phyloP scores from a whole-genome alignment of 2,113 vertebrate species.

The Tychaedon coryphoeus region DNA sequence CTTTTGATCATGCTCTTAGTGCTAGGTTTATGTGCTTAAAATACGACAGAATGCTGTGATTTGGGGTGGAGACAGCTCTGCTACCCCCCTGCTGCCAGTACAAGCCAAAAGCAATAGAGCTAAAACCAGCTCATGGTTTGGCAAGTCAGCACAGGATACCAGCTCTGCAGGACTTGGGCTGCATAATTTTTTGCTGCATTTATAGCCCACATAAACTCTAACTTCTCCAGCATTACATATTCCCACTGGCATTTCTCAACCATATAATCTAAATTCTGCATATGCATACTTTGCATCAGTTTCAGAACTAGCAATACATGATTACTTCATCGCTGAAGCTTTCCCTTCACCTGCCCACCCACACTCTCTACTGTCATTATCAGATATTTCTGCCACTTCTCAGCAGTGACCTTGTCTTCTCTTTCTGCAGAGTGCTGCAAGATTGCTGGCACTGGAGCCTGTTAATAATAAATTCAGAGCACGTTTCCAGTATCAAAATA shows the following conservation, averaged over 20 bases:
- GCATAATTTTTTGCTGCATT: not conserved
- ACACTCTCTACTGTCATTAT: conserved; percentile 1
- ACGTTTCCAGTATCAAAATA: not conserved
- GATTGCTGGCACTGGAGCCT: not conserved
- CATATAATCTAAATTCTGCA: not conserved
- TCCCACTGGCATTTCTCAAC: not conserved
- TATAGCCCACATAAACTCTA: not conserved
- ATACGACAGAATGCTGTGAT: not conserved
- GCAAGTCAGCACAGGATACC: not conserved
- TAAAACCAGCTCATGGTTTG: not conserved
- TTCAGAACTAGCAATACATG: not conserved
- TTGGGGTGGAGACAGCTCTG: not conserved
- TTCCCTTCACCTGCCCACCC: conserved; percentile 3
- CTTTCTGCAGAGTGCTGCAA: conserved; percentile 16
- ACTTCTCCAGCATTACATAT: not conserved
- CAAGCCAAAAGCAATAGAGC: not conserved
- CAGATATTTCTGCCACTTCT: conserved; percentile 22
- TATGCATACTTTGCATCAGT: not conserved
- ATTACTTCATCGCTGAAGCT: not conserved
- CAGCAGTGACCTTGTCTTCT: conserved; percentile 37
- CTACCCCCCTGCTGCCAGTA: not conserved
- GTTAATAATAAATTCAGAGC: not conserved
- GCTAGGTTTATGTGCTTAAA: not conserved
- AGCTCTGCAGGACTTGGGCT: not conserved
- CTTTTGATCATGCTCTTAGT: not conserved